Conservation (phyloP, 2,797 vertebrate genomes). For the Liasis olivaceus region DNA sequence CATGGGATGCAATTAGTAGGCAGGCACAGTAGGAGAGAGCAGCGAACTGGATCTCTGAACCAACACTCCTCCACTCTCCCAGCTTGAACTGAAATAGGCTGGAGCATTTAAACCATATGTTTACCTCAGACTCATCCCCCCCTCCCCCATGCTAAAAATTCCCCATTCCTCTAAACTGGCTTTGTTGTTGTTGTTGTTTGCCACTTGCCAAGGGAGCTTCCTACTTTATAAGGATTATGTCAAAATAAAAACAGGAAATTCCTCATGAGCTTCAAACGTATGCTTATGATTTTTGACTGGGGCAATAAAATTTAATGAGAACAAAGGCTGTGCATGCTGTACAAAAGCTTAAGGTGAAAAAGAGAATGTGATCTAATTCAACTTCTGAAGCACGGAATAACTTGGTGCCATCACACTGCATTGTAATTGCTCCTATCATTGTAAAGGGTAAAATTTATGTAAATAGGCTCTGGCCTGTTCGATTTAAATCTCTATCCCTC, state of each 20-base stretch:
- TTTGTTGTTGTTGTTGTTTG: constrained; percentile 40
- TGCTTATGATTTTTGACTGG: constrained; percentile 66
- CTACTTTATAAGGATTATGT: constrained; percentile 65
- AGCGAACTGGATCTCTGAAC: constrained; percentile 94
- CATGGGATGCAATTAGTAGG: constrained; percentile 94
- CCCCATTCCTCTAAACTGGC: constrained; percentile 76
- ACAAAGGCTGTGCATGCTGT: constrained; percentile 68
- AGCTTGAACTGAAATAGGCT: constrained; percentile 87
- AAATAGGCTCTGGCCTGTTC: background rate
- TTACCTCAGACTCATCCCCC: constrained; percentile 75
- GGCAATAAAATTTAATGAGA: constrained; percentile 72
- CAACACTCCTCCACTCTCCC: constrained; percentile 89
- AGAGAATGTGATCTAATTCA: constrained; percentile 65
- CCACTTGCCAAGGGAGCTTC: constrained; percentile 69
- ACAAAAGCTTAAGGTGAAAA: constrained; percentile 65
- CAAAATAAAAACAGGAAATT: constrained; percentile 70
- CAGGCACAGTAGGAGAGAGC: constrained; percentile 85
- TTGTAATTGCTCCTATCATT: constrained; percentile 49
- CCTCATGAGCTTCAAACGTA: constrained; percentile 63
- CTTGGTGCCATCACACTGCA: constrained; percentile 56
- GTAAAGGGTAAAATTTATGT: background rate
- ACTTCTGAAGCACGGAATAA: constrained; percentile 66
- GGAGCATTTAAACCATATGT: constrained; percentile 92
- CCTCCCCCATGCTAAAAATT: constrained; percentile 43
- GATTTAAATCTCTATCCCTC: background rate